Percentiles rank a stretch among this genome's conserved stretches.
These are phyloP conservation scores for Heteromurus nitidus DNA, from an alignment of 2,888 invertebrate species.

Conservation along the genomic window DNA sequence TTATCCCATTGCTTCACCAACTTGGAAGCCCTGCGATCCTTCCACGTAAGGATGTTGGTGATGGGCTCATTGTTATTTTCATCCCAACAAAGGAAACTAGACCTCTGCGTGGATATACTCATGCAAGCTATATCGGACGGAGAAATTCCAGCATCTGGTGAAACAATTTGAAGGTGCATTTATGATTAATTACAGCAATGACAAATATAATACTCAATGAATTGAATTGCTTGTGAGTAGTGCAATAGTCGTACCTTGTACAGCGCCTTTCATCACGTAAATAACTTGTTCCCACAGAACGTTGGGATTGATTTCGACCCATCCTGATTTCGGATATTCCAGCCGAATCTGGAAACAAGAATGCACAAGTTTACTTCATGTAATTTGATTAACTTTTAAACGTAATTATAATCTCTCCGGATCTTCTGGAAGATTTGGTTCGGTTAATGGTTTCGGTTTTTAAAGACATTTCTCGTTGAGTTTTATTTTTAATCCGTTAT, in stretches of 20 bases:
- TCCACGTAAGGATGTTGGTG: slow-evolving; percentile 93
- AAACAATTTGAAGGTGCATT: background rate
- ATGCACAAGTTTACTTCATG: background rate
- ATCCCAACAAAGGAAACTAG: slow-evolving; percentile 91
- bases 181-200: background rate
- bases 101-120: slow-evolving; percentile 88
- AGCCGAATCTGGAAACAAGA: slow-evolving; percentile 81
- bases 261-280: slow-evolving; percentile 82
- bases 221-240: background rate
- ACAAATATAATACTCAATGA: background rate
- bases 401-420: too few species aligned
- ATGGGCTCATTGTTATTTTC: slow-evolving; percentile 81
- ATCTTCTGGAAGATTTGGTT: too few species aligned
- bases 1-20: slow-evolving; percentile 86
- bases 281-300: slow-evolving; percentile 84
- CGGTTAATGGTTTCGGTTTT: too few species aligned
- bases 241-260: slow-evolving; percentile 78
- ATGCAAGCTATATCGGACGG: slow-evolving; percentile 84
- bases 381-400: background rate
- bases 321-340: slow-evolving; percentile 86
- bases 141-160: slow-evolving; percentile 83
- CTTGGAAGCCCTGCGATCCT: slow-evolving; percentile 86
- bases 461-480: too few species aligned
- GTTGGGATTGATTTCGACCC: slow-evolving; percentile 92
- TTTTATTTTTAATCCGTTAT: too few species aligned